phyloP scores from a whole-genome alignment of 2,113 vertebrate genomes.

The Pluvialis apricaria region DNA sequence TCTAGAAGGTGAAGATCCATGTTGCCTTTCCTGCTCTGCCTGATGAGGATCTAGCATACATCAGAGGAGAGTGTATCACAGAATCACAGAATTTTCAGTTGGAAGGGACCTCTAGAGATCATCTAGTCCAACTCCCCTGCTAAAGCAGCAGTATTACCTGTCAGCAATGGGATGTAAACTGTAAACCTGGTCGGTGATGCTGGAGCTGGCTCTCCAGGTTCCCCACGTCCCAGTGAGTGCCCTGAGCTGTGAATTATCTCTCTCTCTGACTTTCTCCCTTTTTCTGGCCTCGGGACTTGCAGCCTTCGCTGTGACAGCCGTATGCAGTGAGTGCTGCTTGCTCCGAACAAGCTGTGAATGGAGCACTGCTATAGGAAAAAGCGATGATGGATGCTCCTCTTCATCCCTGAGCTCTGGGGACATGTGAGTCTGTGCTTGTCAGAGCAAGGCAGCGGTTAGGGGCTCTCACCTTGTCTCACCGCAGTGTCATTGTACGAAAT shows the following conservation, averaged over 20 bases:
- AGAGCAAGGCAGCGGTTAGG: not conserved
- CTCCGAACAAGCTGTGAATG: not conserved
- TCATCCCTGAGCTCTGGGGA: not conserved
- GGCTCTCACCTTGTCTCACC: not conserved
- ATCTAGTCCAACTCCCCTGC: too few relatives aligned
- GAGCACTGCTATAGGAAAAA: fast-evolving
- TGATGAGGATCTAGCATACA: fast-evolving
- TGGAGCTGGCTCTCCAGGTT: not conserved
- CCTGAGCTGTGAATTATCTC: not conserved
- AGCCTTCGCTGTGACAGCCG: not conserved
- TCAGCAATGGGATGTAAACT: not conserved
- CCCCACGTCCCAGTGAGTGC: not conserved
- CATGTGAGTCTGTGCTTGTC: fast-evolving
- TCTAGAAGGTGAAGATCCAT: not conserved
- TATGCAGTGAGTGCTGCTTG: fast-evolving
- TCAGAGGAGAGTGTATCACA: fast-evolving
- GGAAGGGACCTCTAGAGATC: too few relatives aligned
- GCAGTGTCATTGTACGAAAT: fast-evolving
- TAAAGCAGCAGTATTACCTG: too few relatives aligned
- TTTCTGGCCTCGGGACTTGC: not conserved
- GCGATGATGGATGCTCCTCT: not conserved
- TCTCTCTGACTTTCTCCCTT: not conserved
- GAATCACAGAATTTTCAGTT: too few relatives aligned
- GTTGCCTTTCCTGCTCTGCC: not conserved
- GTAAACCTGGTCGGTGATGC: fast-evolving